These are phyloP conservation scores for Zygaena filipendulae DNA, from an alignment of 2,888 invertebrate species.

Conservation along the genomic window DNA sequence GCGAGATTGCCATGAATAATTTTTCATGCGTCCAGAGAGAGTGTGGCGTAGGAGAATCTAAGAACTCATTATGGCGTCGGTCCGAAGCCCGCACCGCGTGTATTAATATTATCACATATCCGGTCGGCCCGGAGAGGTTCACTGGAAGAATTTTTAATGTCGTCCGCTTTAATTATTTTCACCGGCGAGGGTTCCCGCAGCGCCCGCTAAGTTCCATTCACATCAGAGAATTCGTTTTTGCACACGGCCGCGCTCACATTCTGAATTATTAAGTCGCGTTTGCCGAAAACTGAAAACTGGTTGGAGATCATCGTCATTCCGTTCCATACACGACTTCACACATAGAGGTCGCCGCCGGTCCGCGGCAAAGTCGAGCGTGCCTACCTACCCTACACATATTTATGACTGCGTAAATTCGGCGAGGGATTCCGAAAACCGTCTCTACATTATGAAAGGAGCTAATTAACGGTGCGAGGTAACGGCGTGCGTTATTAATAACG, in stretches of 20 bases:
- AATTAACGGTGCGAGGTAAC: slow-evolving; percentile 51
- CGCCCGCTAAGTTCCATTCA: slow-evolving; percentile 63
- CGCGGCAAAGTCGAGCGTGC: no score
- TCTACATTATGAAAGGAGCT: slow-evolving; percentile 61
- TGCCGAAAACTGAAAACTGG: slow-evolving; percentile 64
- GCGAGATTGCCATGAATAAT: no score
- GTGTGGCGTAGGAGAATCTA: no score
- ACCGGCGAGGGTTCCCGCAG: slow-evolving; percentile 37
- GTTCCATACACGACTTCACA: slow-evolving; percentile 19
- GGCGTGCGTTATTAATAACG: slow-evolving; percentile 20
- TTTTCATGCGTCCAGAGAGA: no score
- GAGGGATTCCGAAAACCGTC: slow-evolving; percentile 53
- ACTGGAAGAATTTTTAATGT: slow-evolving; percentile 66
- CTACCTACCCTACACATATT: no score
- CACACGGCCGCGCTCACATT: slow-evolving; percentile 30
- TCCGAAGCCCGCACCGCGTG: slow-evolving; percentile 27
- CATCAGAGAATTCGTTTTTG: slow-evolving; percentile 67
- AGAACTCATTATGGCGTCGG: slow-evolving; percentile 23
- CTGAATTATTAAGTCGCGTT: slow-evolving; percentile 38
- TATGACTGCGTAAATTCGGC: slow-evolving; percentile 53
- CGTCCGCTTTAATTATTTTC: slow-evolving; percentile 67
- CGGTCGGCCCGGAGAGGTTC: slow-evolving; percentile 50
- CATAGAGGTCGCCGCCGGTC: no score
- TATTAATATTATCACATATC: slow-evolving; percentile 68
- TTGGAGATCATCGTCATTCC: slow-evolving; percentile 53